Evolutionary conservation across 1,140 invertebrate species (phyloP).

Genomic region (Cyclina sinensis): DNA sequence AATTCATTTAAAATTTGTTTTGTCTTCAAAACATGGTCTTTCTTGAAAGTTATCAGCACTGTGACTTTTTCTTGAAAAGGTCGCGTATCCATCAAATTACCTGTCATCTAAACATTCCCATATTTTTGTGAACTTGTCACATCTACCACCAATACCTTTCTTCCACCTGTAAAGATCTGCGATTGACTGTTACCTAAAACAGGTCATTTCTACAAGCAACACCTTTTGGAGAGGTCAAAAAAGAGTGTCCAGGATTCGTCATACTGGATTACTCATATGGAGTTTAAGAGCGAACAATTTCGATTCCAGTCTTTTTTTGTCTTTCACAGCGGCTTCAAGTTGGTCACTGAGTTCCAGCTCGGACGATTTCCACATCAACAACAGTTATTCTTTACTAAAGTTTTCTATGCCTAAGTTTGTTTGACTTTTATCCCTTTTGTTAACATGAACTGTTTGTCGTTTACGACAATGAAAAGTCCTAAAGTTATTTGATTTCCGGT

Average conservation of each 20-base stretch:
- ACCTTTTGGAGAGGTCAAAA: not conserved
- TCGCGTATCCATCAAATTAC: too few relatives aligned
- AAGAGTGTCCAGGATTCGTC: not conserved
- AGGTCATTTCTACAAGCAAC: not conserved
- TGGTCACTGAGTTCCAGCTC: slow-evolving; percentile 90
- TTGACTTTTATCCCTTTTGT: too few relatives aligned
- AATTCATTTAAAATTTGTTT: too few relatives aligned
- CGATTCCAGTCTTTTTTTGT: slow-evolving; percentile 88
- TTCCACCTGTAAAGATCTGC: not conserved
- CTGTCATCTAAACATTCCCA: too few relatives aligned
- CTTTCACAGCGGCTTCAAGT: slow-evolving; percentile 89
- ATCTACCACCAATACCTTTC: too few relatives aligned
- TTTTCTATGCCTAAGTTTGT: slow-evolving; percentile 79
- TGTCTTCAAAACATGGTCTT: too few relatives aligned
- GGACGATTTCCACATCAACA: slow-evolving; percentile 91
- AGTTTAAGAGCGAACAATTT: slow-evolving; percentile 74
- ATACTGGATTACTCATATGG: slow-evolving; percentile 60
- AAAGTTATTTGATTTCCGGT: slow-evolving; percentile 23
- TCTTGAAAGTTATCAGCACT: too few relatives aligned
- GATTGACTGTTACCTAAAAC: not conserved
- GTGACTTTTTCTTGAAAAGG: too few relatives aligned
- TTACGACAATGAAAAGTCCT: slow-evolving; percentile 43
- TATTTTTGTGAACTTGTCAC: too few relatives aligned
- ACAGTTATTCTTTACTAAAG: slow-evolving; percentile 91
- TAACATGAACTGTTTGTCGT: slow-evolving; percentile 50